These are phyloP conservation scores for Ips typographus DNA, from an alignment of 1,140 invertebrate genomes.

Conservation along the genomic window DNA sequence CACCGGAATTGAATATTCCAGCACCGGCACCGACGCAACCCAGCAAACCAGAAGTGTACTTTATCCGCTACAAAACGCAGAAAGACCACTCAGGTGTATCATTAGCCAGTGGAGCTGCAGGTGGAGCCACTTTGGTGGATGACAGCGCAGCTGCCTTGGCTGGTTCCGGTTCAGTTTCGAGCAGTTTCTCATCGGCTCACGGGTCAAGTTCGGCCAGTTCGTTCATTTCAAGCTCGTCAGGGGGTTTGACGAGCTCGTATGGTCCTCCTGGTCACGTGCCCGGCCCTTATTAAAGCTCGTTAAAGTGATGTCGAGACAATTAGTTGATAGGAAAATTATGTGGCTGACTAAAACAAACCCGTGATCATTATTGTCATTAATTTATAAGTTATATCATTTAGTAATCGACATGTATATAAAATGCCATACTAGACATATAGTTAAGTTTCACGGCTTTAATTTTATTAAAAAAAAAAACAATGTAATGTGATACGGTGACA, in stretches of 20 bases:
- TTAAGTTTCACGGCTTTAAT: no score
- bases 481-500: slow-evolving; percentile 75
- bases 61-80: slow-evolving; percentile 87
- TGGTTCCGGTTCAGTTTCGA: slow-evolving; percentile 36
- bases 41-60: slow-evolving; percentile 84
- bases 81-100: slow-evolving; percentile 58
- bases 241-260: slow-evolving; percentile 61
- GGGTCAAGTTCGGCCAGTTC: slow-evolving; percentile 31
- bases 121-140: slow-evolving; percentile 39
- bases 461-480: no score
- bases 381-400: background rate
- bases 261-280: slow-evolving; percentile 60
- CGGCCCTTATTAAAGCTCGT: slow-evolving; percentile 40
- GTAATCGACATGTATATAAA: background rate
- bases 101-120: slow-evolving; percentile 49
- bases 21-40: slow-evolving; percentile 75
- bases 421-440: slow-evolving; percentile 13
- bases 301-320: slow-evolving; percentile 21
- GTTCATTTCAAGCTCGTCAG: slow-evolving; percentile 25
- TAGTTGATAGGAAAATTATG: background rate
- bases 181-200: slow-evolving; percentile 33
- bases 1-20: slow-evolving; percentile 73
- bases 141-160: slow-evolving; percentile 37
- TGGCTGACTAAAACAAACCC: slow-evolving; percentile 17
- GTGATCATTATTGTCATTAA: slow-evolving; percentile 8